phyloP scores from a whole-genome alignment of 2,113 vertebrate species.

The Noctilio leporinus region DNA sequence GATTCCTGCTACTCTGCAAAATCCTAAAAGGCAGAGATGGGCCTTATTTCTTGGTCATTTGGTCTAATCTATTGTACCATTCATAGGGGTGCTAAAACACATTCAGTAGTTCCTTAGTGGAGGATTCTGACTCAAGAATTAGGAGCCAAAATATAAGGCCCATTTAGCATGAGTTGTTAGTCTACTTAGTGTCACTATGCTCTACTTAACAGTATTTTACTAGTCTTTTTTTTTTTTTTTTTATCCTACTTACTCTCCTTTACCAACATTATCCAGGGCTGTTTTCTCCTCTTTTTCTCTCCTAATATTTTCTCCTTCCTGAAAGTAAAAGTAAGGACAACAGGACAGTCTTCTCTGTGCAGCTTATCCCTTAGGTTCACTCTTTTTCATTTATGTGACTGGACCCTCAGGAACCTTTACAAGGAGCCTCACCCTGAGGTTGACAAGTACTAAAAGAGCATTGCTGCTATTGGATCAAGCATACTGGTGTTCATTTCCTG shows the following conservation, averaged over 20 bases:
- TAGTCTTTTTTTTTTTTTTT: constrained; percentile 25
- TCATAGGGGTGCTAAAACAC: background rate
- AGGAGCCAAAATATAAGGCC: constrained; percentile 24
- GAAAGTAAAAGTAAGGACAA: background rate
- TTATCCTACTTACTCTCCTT: background rate
- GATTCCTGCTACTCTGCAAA: constrained; percentile 21
- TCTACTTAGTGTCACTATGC: background rate
- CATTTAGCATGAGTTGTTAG: background rate
- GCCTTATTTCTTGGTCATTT: background rate
- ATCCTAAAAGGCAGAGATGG: background rate
- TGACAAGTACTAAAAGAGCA: background rate
- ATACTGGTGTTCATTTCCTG: background rate
- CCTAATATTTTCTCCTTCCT: background rate
- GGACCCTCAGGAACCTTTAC: background rate
- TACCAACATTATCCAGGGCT: background rate
- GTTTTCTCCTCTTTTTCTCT: background rate
- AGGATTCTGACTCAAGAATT: constrained; percentile 7
- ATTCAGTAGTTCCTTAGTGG: background rate
- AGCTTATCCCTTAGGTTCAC: background rate
- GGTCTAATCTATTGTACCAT: background rate
- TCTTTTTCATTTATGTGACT: background rate
- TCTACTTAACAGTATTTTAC: constrained; percentile 40
- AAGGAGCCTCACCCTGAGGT: background rate
- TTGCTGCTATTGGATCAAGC: background rate
- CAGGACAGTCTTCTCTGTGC: background rate